These are phyloP conservation scores for Scelioninae gen. 1 DNA, from an alignment of 2,888 invertebrate genomes.

Conservation along the genomic window DNA sequence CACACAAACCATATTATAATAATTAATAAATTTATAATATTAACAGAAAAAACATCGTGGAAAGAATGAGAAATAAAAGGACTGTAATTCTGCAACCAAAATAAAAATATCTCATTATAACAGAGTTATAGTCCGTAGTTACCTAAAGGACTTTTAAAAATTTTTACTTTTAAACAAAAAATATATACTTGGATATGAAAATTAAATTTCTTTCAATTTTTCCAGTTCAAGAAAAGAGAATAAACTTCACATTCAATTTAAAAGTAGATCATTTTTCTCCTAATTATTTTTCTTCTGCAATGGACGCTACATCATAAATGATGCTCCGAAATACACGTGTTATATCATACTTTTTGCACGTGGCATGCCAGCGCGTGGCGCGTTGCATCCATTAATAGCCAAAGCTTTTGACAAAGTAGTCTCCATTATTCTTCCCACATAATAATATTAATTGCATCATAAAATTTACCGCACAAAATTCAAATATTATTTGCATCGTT, in stretches of 20 bases:
- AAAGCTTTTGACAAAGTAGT: conserved; percentile 33
- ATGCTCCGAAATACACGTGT: conserved; percentile 69
- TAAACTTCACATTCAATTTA: conserved; percentile 45
- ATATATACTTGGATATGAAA: not conserved
- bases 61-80: no score
- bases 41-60: no score
- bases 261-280: conserved; percentile 37
- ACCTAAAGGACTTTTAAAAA: no score
- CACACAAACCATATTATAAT: no score
- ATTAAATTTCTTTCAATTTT: not conserved
- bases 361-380: conserved; percentile 78
- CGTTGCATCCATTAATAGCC: conserved; percentile 65
- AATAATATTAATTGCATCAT: conserved; percentile 26
- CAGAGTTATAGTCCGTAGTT: no score
- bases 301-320: conserved; percentile 29
- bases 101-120: no score
- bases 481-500: no score
- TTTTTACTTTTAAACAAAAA: no score
- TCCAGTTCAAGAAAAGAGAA: not conserved
- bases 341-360: conserved; percentile 73
- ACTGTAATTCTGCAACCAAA: no score
- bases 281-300: conserved; percentile 43
- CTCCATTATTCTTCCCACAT: conserved; percentile 3
- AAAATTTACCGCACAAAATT: not conserved
- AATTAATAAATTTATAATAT: no score